phyloP scores from a whole-genome alignment of 2,888 invertebrate species.

The Xestia xanthographa region DNA sequence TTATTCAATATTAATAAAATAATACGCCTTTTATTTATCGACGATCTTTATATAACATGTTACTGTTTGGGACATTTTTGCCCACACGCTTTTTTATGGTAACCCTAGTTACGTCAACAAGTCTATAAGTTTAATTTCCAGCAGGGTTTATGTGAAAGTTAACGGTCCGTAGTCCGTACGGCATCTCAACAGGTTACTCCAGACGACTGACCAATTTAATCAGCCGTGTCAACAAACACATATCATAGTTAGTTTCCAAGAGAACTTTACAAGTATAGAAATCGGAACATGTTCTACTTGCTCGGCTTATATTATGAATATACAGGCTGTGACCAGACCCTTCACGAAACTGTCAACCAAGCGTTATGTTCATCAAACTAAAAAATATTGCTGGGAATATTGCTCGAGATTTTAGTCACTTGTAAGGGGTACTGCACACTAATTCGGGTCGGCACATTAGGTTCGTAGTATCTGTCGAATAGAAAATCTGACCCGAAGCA shows the following conservation, averaged over 20 bases:
- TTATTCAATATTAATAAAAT: too few relatives aligned
- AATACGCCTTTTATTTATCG: too few relatives aligned
- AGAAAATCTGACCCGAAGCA: background rate
- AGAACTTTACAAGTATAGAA: too few relatives aligned
- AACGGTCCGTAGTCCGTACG: background rate
- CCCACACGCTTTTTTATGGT: too few relatives aligned
- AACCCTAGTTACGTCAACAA: background rate
- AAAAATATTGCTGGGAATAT: too few relatives aligned
- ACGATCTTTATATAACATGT: too few relatives aligned
- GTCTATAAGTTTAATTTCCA: conserved; percentile 5
- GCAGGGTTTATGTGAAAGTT: background rate
- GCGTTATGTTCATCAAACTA: too few relatives aligned
- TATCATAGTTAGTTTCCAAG: background rate
- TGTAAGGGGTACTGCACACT: background rate
- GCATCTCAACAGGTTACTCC: background rate
- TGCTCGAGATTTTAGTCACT: background rate
- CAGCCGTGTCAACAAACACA: background rate
- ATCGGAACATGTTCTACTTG: background rate
- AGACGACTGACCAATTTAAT: background rate
- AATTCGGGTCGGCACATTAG: background rate
- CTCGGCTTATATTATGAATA: background rate
- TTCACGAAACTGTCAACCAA: too few relatives aligned
- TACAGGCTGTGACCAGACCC: too few relatives aligned
- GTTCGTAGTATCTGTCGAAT: background rate
- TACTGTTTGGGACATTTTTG: too few relatives aligned